Conservation (phyloP, 1,140 invertebrate genomes). For the Carposina sasakii region DNA sequence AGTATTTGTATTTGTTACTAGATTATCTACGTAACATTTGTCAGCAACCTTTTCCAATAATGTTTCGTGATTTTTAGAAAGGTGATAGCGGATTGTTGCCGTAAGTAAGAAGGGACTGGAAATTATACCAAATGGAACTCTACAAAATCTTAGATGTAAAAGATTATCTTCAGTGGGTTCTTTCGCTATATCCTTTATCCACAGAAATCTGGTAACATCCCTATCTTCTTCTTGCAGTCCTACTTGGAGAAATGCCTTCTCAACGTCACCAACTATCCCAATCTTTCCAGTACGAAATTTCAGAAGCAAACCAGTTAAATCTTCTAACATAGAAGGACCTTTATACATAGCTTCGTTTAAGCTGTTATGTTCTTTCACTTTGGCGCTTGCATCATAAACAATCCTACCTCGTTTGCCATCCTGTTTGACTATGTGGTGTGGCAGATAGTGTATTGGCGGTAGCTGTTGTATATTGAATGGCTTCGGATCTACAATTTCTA, state of each 20-base stretch:
- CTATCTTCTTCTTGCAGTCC: constrained; percentile 10
- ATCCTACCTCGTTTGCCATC: constrained; percentile 1
- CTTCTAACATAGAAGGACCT: constrained; percentile 12
- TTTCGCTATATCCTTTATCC: constrained; percentile 7
- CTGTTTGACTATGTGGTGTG: constrained; percentile 7
- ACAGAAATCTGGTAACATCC: constrained; percentile 16
- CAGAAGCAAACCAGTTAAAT: constrained; percentile 8
- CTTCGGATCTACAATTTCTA: constrained; percentile 2
- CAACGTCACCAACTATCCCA: constrained; percentile 5
- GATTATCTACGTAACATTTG: constrained; percentile 10
- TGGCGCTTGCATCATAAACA: constrained; percentile 4
- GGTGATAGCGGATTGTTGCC: constrained; percentile 7
- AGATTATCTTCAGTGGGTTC: constrained; percentile 5
- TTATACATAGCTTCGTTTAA: constrained; percentile 7
- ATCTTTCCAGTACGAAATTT: constrained; percentile 6
- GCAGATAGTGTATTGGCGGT: neutral
- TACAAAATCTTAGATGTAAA: constrained; percentile 1
- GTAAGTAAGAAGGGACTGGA: constrained; percentile 11
- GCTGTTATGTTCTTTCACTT: constrained; percentile 1
- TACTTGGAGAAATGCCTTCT: constrained; percentile 14
- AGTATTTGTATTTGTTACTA: neutral
- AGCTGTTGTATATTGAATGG: neutral
- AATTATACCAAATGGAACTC: constrained; percentile 11
- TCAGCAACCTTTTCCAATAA: constrained; percentile 2
- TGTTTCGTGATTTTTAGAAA: neutral